These are phyloP conservation scores for Sphaerodactylus townsendi DNA, from an alignment of 2,113 vertebrate genomes.

Conservation along the genomic window DNA sequence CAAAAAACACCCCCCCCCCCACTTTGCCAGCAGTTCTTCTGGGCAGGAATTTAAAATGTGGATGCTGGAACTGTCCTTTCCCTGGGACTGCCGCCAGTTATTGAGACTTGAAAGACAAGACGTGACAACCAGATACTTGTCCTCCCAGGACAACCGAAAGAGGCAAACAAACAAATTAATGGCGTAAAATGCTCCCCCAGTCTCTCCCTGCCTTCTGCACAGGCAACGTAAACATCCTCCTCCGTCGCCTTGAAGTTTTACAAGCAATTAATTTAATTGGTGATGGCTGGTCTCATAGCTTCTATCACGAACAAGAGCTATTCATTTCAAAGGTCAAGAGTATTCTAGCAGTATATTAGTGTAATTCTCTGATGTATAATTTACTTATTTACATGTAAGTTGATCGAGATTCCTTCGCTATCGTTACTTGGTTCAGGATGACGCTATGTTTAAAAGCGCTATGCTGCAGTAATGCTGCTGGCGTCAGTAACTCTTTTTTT, in stretches of 20 bases:
- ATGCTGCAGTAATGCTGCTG: too few species aligned
- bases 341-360: conserved; percentile 11
- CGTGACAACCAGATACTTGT: neutral
- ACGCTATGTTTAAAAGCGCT: neutral
- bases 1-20: too few species aligned
- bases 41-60: neutral
- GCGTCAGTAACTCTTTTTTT: too few species aligned
- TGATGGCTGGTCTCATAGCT: conserved; percentile 14
- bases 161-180: neutral
- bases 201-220: neutral
- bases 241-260: neutral
- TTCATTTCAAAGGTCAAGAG: neutral
- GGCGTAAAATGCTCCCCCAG: neutral
- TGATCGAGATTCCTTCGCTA: conserved; percentile 24
- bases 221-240: conserved; percentile 14
- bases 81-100: neutral
- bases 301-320: conserved; percentile 7
- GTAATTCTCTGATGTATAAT: conserved; percentile 34
- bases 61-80: neutral
- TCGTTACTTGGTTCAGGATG: conserved; percentile 2
- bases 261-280: conserved; percentile 33
- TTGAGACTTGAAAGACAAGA: neutral
- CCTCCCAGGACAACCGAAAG: neutral
- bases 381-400: conserved; percentile 43
- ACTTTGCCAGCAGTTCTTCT: neutral